Evolutionary conservation across 2,113 vertebrate species (phyloP).

Genomic region (Psephotus haematonotus): DNA sequence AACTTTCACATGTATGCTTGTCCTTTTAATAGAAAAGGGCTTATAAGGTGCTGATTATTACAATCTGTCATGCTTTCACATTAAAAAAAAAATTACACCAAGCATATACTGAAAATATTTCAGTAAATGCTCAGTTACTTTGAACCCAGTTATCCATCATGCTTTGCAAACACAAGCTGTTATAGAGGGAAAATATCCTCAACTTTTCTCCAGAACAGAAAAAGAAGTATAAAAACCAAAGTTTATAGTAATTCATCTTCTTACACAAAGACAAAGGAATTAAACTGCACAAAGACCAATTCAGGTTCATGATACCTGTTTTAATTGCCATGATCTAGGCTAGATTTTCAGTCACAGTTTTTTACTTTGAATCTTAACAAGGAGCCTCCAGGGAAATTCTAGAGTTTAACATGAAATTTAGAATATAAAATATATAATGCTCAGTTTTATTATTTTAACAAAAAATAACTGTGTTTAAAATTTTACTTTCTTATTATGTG

Average conservation of each 20-base stretch:
- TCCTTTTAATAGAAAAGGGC: background rate
- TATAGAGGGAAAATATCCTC: background rate
- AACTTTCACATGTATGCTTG: background rate
- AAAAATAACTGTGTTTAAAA: background rate
- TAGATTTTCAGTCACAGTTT: background rate
- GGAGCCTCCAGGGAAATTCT: too few species aligned
- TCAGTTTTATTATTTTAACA: background rate
- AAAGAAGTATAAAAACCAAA: background rate
- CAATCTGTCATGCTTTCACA: background rate
- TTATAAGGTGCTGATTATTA: background rate
- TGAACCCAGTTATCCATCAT: background rate
- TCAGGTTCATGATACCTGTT: background rate
- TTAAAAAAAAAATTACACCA: background rate
- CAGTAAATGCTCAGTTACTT: background rate
- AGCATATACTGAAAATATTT: background rate
- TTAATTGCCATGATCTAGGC: background rate
- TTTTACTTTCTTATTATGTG: background rate
- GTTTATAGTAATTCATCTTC: background rate
- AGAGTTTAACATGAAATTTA: background rate
- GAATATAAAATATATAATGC: background rate
- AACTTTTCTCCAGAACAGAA: background rate
- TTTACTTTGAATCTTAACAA: background rate
- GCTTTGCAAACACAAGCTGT: background rate
- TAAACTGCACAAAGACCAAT: background rate
- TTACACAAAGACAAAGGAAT: background rate